Base-by-base conservation (phyloP, 2,113 vertebrate genomes). In the Pelobates fuscus region DNA sequence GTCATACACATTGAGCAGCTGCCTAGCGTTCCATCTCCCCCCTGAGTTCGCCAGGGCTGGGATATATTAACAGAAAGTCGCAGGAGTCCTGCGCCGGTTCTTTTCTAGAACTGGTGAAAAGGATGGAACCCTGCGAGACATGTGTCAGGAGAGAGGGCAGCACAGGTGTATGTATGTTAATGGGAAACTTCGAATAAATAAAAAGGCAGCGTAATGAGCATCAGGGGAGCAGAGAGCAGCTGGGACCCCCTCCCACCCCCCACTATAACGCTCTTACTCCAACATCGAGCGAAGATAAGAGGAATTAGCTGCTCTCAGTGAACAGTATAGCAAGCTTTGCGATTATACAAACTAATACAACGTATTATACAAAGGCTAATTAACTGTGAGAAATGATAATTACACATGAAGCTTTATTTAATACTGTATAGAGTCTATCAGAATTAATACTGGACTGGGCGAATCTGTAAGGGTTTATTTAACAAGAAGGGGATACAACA, bases 211-310 rank as follows among this genome's bases (percentile, higher is more conserved):
- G 57, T 75, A 75, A 75, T 67, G 72, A 75, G 63, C n/a, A 75
- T 15, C 72, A 59, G 55, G 72, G 63, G 72, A 67, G n/a, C 18
- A 66, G 52, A 17, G 37, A 75, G 63, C 72, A 67, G 32, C 72
- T 75, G 72, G 43, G 30, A 30, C 63, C 26, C 18, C 3, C n/a
- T n/a, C n/a, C 52, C 62, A 46, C 37, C 37, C 32, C 54, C 63
- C 43, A 46, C 30, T 67, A 63, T 59, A 65, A 59, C 55, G 41
- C 32, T 46, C 55, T 54, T 75, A 44, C 44, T 75, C n/a, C 32
- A 15, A 29, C 25, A 65, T 57, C 71, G 52, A 15, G 24, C 24
- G 52, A 58, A 32, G 30, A 32, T 10, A 32, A 10, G 30, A 32
- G n/a, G n/a, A 32, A 32, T 10, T 10, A 32, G 30, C 30, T 32